Evolutionary conservation across 2,888 invertebrate genomes (phyloP).

Genomic region (Marasmarcha lunaedactyla): DNA sequence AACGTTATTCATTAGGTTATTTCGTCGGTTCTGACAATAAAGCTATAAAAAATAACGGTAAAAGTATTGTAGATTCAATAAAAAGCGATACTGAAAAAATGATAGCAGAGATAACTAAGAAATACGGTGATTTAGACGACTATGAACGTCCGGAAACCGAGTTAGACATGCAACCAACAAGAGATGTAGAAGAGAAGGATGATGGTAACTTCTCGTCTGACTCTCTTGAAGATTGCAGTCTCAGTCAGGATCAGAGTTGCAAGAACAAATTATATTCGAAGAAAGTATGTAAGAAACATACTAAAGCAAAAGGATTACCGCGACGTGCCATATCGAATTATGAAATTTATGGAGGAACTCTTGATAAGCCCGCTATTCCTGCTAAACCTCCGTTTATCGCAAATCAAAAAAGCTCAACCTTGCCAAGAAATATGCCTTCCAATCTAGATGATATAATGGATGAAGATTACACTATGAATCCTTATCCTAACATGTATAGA

Average conservation of each 20-base stretch:
- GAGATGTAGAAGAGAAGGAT: slow-evolving; percentile 53
- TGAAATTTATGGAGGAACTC: slow-evolving; percentile 72
- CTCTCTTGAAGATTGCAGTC: slow-evolving; percentile 79
- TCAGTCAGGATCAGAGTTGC: slow-evolving; percentile 64
- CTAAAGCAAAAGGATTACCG: slow-evolving; percentile 60
- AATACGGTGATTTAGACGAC: slow-evolving; percentile 73
- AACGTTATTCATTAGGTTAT: slow-evolving; percentile 74
- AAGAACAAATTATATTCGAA: slow-evolving; percentile 64
- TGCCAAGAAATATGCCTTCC: slow-evolving; percentile 64
- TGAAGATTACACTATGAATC: slow-evolving; percentile 48
- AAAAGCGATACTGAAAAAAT: slow-evolving; percentile 75
- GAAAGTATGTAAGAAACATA: slow-evolving; percentile 65
- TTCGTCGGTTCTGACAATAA: slow-evolving; percentile 72
- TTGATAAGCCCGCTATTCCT: slow-evolving; percentile 47
- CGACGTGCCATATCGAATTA: slow-evolving; percentile 82
- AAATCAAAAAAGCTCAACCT: slow-evolving; percentile 55
- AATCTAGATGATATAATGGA: slow-evolving; percentile 64
- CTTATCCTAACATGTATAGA: slow-evolving; percentile 46
- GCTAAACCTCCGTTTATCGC: slow-evolving; percentile 41
- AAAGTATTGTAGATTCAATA: slow-evolving; percentile 72
- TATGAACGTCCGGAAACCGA: slow-evolving; percentile 37
- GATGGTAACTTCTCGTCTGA: slow-evolving; percentile 84
- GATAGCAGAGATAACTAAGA: slow-evolving; percentile 74
- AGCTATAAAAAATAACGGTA: slow-evolving; percentile 51
- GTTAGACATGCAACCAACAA: slow-evolving; percentile 49